Evolutionary conservation across 2,113 vertebrate species (phyloP), one percentile per base, ranked within the genome.

Genomic region (Platichthys flesus): DNA sequence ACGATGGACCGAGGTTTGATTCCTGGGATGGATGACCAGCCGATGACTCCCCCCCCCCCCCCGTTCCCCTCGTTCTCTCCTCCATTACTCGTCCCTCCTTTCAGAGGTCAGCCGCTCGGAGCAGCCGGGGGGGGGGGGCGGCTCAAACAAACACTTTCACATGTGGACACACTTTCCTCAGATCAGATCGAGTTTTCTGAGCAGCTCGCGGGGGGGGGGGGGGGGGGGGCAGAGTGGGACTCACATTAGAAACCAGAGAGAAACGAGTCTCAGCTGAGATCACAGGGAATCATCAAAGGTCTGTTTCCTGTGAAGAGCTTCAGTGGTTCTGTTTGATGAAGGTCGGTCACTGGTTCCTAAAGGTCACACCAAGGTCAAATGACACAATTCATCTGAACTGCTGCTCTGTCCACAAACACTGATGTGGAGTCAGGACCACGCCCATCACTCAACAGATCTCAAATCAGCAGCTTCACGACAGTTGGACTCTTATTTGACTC

Each of bases 101-200:
- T 42, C 45, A 58, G 61, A 75, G 71, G 76, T 71, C 58, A 40
- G 18, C 37, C 14, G 61, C 9, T 15, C 12, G 66, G 45, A 55
- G 47, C 60, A 5, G 70, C 8, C 37, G 37, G 37, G 37, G 37
- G 37, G 10, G 37, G 37, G 10, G 9, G 37, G 37, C n/a, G 24
- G 24, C 75, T 65, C 47, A 4, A 0, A 51, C 66, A 56, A 65
- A 85, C 59, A 63, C 74, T 64, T 60, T 40, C 37, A 40, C 37
- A 40, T 40, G 37, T 40, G 37, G 37, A 40, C 37, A 40, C 37
- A 12, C 37, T 40, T 40, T 57, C 21, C 68, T 66, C 78, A 0
- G 47, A 77, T 85, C 83, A 83, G 2, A 66, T 52, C 52, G 0
- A 81, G 79, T 79, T 88, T 88, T 81, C 59, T 60, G 76, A 64